Conservation (phyloP, 1,140 invertebrate species). For the Rhynchophorus ferrugineus region DNA sequence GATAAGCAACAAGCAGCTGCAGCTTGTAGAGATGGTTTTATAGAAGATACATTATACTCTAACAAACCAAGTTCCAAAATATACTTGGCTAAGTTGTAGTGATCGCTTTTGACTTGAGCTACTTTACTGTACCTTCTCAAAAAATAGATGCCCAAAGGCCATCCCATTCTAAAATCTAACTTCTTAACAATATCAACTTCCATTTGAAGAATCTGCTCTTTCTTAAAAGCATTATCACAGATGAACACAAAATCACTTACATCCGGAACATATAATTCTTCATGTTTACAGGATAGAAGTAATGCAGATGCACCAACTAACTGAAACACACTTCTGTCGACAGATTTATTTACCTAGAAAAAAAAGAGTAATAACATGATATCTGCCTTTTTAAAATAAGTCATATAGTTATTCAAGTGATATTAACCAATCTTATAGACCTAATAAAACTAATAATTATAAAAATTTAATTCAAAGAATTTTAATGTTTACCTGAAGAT, state of each 20-base stretch:
- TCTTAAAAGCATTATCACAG: constrained; percentile 64
- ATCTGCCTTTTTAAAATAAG: too few species aligned
- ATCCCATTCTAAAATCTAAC: constrained; percentile 74
- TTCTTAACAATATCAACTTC: constrained; percentile 70
- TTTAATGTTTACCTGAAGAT: constrained; percentile 63
- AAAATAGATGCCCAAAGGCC: constrained; percentile 83
- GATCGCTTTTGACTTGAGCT: constrained; percentile 54
- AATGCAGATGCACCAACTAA: constrained; percentile 86
- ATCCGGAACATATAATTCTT: constrained; percentile 88
- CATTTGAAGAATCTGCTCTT: constrained; percentile 49
- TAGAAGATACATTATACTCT: constrained; percentile 74
- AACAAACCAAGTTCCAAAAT: constrained; percentile 74
- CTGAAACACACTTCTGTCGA: constrained; percentile 64
- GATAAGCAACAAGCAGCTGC: constrained; percentile 68
- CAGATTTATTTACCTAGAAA: constrained; percentile 59
- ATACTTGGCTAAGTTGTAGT: constrained; percentile 88
- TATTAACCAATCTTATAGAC: too few species aligned
- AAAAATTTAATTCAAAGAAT: background rate
- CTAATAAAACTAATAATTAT: constrained; percentile 1
- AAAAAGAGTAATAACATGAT: too few species aligned
- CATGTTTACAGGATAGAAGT: constrained; percentile 91
- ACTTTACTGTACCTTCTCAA: constrained; percentile 63
- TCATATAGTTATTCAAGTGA: too few species aligned
- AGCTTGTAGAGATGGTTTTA: constrained; percentile 72
- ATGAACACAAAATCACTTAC: constrained; percentile 88